phyloP scores from a whole-genome alignment of 2,113 vertebrate genomes.

The Ibidorhyncha struthersii region DNA sequence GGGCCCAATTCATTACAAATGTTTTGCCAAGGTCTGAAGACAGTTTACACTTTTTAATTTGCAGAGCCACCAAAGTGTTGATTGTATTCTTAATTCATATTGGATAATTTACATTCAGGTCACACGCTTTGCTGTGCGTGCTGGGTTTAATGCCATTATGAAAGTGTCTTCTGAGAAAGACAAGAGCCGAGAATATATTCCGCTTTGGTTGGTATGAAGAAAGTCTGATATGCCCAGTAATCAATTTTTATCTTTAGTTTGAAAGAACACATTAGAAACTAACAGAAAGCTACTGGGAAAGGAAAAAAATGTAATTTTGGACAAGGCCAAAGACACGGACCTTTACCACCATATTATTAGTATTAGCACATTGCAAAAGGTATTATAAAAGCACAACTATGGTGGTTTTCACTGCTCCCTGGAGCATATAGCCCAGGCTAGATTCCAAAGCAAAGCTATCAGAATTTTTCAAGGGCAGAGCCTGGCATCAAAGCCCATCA shows the following conservation, averaged over 20 bases:
- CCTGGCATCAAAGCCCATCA: not conserved
- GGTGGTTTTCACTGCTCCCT: not conserved
- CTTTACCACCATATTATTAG: not conserved
- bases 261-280: not conserved
- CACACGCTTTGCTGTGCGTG: not conserved
- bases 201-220: not conserved
- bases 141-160: not conserved
- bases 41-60: not conserved
- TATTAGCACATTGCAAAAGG: not conserved
- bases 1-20: slow-evolving; percentile 4
- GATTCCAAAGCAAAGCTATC: not conserved
- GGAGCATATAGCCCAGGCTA: not conserved
- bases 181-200: not conserved
- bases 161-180: not conserved
- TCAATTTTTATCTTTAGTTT: not conserved
- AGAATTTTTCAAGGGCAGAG: not conserved
- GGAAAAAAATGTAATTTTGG: not conserved
- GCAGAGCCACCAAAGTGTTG: not conserved
- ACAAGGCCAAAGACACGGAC: not conserved
- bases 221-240: not conserved
- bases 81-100: slow-evolving; percentile 22
- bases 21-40: not conserved
- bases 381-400: not conserved
- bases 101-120: not conserved
- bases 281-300: not conserved